Evolutionary conservation across 1,140 invertebrate genomes (phyloP), one percentile per base, ranked within the genome.

Genomic region (Polypedilum vanderplanki): DNA sequence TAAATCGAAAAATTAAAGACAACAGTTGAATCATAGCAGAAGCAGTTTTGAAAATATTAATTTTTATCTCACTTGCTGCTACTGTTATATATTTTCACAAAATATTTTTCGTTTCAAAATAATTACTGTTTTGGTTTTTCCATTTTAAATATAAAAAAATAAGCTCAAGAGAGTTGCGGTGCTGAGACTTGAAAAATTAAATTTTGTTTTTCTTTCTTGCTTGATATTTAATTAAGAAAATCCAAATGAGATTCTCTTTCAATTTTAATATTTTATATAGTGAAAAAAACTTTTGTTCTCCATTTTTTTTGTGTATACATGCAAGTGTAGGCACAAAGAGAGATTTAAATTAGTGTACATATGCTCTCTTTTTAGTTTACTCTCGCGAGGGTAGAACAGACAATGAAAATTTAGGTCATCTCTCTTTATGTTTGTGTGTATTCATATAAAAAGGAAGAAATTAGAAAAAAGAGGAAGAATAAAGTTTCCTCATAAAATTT

Each of bases 211-310:
- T 33, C 24, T 33, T 33, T 1, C 24, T 33, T 5, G 24, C 24
- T 33, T 33, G 24, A 18, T 20, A 70, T 70, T 70, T 70, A 70
- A 70, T 70, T 70, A 70, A 70, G 65, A 70, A 70, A 70, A 70
- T 70, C 20, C 65, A 70, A 70, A 70, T 22, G 65, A 70, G 65
- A 70, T 20, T 67, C 18, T 67, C 9, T 70, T 70, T 57, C 46
- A 57, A 57, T 57, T 33, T 57, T 57, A 57, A 57, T 57, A 33
- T 33, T 33, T 33, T 33, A 33, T 33, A 3, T 33, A 1, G 24
- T 33, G 24, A 33, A 33, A 33, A 33, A 33, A 33, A 33, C 24
- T 33, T 33, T 33, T 33, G n/a, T n/a, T n/a, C n/a, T n/a, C n/a
- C n/a, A n/a, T 33, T 33, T 5, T 5, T 33, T 33, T 33, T 33